Conservation (phyloP, 2,113 vertebrate species). For the Amphilophus citrinellus region DNA sequence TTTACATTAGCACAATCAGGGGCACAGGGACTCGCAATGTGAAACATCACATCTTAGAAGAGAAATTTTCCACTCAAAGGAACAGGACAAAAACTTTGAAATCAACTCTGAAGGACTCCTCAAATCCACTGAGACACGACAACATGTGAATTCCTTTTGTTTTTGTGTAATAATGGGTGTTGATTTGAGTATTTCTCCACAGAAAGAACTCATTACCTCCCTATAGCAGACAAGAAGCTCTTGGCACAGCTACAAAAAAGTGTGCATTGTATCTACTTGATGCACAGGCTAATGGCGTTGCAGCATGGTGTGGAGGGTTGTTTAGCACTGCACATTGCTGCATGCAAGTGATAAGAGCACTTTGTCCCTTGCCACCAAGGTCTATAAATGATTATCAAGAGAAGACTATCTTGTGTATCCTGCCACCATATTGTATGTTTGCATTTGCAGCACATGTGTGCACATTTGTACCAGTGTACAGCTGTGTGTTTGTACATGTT, state of each 20-base stretch:
- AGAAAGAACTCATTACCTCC: slow-evolving; percentile 68
- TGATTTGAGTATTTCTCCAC: slow-evolving; percentile 27
- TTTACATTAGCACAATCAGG: slow-evolving; percentile 42
- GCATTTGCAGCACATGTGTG: slow-evolving; percentile 40
- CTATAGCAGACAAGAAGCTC: slow-evolving; percentile 56
- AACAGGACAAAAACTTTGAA: slow-evolving; percentile 36
- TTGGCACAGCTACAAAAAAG: slow-evolving; percentile 54
- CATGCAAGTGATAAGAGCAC: slow-evolving; percentile 68
- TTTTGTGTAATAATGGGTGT: slow-evolving; percentile 53
- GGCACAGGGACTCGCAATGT: slow-evolving; percentile 15
- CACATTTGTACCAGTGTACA: slow-evolving; percentile 2
- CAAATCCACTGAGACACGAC: slow-evolving; percentile 48
- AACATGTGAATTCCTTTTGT: slow-evolving; percentile 62
- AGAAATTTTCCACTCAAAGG: slow-evolving; percentile 13
- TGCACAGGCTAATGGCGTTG: slow-evolving; percentile 70
- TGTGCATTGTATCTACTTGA: slow-evolving; percentile 58
- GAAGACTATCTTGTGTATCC: slow-evolving; percentile 52
- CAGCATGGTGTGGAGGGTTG: slow-evolving; percentile 53
- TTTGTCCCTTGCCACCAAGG: slow-evolving; percentile 50
- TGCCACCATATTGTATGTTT: slow-evolving; percentile 47
- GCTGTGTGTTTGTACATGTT: slow-evolving; percentile 8
- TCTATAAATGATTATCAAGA: slow-evolving; percentile 71
- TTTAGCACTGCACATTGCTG: slow-evolving; percentile 62
- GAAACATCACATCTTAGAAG: slow-evolving; percentile 28
- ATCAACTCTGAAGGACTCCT: slow-evolving; percentile 37